Evolutionary conservation across 2,888 invertebrate genomes (phyloP).

Genomic region (Cetonia aurata): DNA sequence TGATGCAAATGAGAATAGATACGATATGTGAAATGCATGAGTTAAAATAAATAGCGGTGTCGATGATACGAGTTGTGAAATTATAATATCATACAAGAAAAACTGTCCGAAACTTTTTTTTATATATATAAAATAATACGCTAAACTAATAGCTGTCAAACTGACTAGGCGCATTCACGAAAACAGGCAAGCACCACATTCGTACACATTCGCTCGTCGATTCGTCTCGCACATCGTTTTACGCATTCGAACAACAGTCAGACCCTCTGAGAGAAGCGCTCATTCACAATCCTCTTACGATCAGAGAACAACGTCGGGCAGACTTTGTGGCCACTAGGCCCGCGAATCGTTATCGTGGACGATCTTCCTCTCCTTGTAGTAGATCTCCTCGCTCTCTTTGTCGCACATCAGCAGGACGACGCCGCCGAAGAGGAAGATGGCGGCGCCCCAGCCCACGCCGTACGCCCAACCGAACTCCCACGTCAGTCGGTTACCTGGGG

Average conservation of each 20-base stretch:
- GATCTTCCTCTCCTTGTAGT: conserved; percentile 97
- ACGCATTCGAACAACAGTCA: conserved; percentile 56
- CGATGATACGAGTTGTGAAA: not conserved
- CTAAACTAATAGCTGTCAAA: conserved; percentile 54
- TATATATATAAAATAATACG: no score
- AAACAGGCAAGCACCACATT: conserved; percentile 56
- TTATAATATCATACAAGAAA: conserved; percentile 37
- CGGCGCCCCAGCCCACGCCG: conserved; percentile 97
- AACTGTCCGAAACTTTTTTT: conserved; percentile 45
- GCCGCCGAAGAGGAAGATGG: conserved; percentile 95
- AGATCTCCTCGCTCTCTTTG: conserved; percentile 98
- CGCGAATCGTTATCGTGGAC: conserved; percentile 72
- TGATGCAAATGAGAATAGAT: not conserved
- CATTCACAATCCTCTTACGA: conserved; percentile 59
- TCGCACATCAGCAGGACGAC: conserved; percentile 94
- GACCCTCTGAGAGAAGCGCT: conserved; percentile 62
- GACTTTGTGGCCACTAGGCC: conserved; percentile 78
- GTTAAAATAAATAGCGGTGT: conserved; percentile 18
- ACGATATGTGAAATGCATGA: not conserved
- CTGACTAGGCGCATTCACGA: conserved; percentile 60
- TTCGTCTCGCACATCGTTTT: conserved; percentile 31
- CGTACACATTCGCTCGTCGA: conserved; percentile 54
- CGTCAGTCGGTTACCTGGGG: conserved; percentile 84
- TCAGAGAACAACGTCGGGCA: conserved; percentile 78
- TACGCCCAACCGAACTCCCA: conserved; percentile 99